Evolutionary conservation across 2,888 invertebrate species (phyloP).

Genomic region (Mesorhabditis spiculigera): DNA sequence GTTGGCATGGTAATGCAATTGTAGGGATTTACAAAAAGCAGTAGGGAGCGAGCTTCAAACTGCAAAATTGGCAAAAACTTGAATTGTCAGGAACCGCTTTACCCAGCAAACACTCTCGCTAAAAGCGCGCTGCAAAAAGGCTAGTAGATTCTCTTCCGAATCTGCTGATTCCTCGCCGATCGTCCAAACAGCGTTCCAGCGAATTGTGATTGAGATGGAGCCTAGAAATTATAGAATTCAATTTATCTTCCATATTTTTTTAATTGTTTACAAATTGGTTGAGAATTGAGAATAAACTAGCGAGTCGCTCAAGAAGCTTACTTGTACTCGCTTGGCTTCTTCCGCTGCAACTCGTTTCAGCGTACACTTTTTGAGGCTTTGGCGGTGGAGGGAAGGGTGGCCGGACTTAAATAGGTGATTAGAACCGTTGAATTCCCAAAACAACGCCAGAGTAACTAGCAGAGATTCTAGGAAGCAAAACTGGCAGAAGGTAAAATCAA

Average conservation of each 20-base stretch:
- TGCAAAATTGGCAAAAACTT: not conserved
- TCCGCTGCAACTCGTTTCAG: constrained; percentile 7
- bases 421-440: no score
- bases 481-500: not conserved
- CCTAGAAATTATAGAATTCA: not conserved
- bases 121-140: not conserved
- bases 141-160: not conserved
- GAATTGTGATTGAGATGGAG: not conserved
- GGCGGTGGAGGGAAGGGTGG: constrained; percentile 10
- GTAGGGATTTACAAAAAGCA: constrained; percentile 1
- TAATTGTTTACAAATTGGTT: no score
- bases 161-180: not conserved
- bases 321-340: not conserved
- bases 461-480: not conserved
- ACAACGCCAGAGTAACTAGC: no score
- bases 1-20: not conserved
- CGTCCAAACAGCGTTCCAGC: constrained; percentile 2
- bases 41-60: constrained; percentile 4
- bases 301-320: not conserved
- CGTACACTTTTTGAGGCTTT: constrained; percentile 10
- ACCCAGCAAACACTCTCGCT: constrained; percentile 6
- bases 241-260: no score
- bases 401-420: not conserved
- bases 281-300: no score
- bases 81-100: not conserved